Evolutionary conservation across 2,888 invertebrate species (phyloP), one percentile per base, ranked within the genome.

Genomic region (Argynnis bischoffii): DNA sequence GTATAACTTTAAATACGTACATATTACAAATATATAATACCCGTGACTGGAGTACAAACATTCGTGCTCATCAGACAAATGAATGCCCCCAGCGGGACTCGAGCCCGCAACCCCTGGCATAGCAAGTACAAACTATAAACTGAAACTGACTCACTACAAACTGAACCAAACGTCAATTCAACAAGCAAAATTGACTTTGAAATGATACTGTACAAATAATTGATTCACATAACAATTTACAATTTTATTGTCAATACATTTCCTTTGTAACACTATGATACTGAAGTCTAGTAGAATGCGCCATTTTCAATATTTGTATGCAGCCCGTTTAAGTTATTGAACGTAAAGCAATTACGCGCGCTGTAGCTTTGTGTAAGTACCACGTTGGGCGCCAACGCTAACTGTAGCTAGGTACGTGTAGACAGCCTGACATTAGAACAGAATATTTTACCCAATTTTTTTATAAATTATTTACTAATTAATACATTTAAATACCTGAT

Each of bases 281-380:
- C 14, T 60, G 21, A 53, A 54, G 16, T 51, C 59, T 66, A 35
- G 55, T 56, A 71, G 60, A 65, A 70, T 73, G 69, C 65, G 50
- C 69, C 64, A 70, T 70, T 72, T 72, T 69, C 69, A 71, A 69
- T 74, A 74, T 74, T 74, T 72, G 71, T 69, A 71, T 71, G 69
- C 73, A 61, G 66, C 66, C 55, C 69, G 67, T 55, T 72, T 75
- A 74, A 75, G 73, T 74, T 71, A 69, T 69, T 76, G 74, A 73
- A 67, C 76, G 70, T 72, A 72, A 74, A 76, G 74, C 76, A 76
- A 77, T 72, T 69, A 74, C 72, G 72, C 75, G 64, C 69, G 61
- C 69, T 72, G 70, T 64, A 67, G 68, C 63, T 68, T 69, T 66
- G 61, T 66, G 61, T 66, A 47, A 70, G 72, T 64, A 66, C 68